These are phyloP conservation scores for Drosophila insularis DNA, from an alignment of 1,140 invertebrate genomes.

Conservation along the genomic window DNA sequence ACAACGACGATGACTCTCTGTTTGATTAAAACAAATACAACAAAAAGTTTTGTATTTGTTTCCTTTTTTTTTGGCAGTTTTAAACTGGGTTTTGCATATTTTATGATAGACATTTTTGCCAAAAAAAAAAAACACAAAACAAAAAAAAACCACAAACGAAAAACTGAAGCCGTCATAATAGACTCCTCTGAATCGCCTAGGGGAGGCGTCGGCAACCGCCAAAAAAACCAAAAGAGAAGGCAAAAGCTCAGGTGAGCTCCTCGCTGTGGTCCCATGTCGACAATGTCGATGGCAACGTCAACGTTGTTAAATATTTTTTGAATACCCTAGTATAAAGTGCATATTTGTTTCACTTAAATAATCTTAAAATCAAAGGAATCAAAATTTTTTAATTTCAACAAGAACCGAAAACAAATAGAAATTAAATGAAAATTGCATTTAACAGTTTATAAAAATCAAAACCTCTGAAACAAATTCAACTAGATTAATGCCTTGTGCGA, in stretches of 20 bases:
- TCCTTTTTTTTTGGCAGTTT: conserved; percentile 33
- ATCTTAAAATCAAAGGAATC: too few relatives aligned
- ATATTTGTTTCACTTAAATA: too few relatives aligned
- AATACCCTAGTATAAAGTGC: too few relatives aligned
- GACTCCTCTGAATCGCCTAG: conserved; percentile 42
- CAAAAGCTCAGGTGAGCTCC: conserved; percentile 15
- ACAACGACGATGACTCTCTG: conserved; percentile 52
- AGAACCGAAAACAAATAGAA: too few relatives aligned
- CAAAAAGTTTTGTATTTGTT: conserved; percentile 76
- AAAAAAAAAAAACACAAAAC: conserved; percentile 57
- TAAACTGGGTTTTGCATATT: conserved; percentile 76
- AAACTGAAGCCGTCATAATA: conserved; percentile 61
- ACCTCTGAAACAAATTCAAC: too few relatives aligned
- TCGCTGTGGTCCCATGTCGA: conserved; percentile 50
- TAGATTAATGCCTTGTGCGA: too few relatives aligned
- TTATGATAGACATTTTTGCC: conserved; percentile 64
- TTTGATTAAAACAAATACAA: conserved; percentile 80
- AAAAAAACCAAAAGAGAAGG: neutral
- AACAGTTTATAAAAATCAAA: too few relatives aligned
- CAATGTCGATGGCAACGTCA: conserved; percentile 63
- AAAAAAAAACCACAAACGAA: neutral
- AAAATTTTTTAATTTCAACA: too few relatives aligned
- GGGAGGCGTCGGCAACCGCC: conserved; percentile 11
- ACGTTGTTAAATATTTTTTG: conserved; percentile 36
- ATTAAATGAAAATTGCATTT: too few relatives aligned